Conservation (phyloP, 1,140 invertebrate genomes). For the Triops longicaudatus region DNA sequence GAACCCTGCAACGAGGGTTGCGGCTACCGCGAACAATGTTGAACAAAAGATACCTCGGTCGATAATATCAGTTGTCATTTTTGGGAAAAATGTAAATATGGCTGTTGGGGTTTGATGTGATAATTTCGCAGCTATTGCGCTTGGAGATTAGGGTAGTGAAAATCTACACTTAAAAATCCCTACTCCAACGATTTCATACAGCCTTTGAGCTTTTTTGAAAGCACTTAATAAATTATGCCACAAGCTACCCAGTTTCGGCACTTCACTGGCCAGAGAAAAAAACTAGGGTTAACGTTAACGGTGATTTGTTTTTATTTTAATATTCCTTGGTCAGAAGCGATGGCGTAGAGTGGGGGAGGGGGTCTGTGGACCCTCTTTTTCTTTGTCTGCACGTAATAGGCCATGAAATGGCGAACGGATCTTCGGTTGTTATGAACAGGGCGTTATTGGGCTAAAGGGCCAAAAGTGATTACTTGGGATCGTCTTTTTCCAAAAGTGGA, state of each 20-base stretch:
- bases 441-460: neutral
- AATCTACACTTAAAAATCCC: neutral
- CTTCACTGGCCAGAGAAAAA: neutral
- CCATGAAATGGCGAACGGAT: constrained; percentile 11
- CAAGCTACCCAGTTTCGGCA: neutral
- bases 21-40: neutral
- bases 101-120: neutral
- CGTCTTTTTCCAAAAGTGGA: neutral
- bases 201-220: neutral
- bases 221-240: neutral
- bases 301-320: neutral
- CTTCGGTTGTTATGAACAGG: neutral
- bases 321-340: too few relatives aligned
- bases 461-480: neutral
- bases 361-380: neutral
- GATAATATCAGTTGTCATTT: neutral
- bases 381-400: neutral
- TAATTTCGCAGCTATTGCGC: neutral
- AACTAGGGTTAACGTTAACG: neutral
- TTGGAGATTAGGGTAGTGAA: neutral
- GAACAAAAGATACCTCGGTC: neutral
- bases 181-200: neutral
- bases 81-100: neutral
- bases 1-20: neutral
- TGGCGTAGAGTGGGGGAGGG: too few relatives aligned